Conservation (phyloP, 1,140 invertebrate species). For the Listronotus bonariensis region DNA sequence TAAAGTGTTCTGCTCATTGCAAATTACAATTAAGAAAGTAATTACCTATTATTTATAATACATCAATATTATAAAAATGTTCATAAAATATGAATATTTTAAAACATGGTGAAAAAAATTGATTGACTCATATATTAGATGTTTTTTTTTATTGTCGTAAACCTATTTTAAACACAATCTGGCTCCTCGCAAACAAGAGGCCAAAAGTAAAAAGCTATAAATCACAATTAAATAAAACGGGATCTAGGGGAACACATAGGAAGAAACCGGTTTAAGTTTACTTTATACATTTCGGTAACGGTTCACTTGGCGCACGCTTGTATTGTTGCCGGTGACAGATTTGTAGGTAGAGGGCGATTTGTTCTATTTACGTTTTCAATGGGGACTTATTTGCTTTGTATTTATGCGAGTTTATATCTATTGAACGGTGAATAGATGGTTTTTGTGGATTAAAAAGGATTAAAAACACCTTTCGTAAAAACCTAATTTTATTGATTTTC, state of each 20-base stretch:
- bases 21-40: too few relatives aligned
- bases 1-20: too few relatives aligned
- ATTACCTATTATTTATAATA: too few relatives aligned
- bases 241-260: slow-evolving; percentile 22
- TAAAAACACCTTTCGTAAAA: not conserved
- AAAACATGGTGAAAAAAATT: too few relatives aligned
- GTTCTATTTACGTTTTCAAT: slow-evolving; percentile 36
- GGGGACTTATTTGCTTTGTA: slow-evolving; percentile 31
- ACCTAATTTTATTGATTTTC: too few relatives aligned
- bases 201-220: slow-evolving; percentile 29
- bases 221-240: slow-evolving; percentile 38
- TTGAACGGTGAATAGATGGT: not conserved
- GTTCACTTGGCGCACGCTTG: slow-evolving; percentile 35
- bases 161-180: not conserved
- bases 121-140: too few relatives aligned
- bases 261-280: slow-evolving; percentile 35
- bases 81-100: too few relatives aligned
- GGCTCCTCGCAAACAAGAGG: not conserved
- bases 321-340: slow-evolving; percentile 41
- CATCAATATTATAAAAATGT: too few relatives aligned
- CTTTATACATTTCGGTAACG: slow-evolving; percentile 35
- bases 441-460: slow-evolving; percentile 1
- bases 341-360: slow-evolving; percentile 40
- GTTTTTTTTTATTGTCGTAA: too few relatives aligned
- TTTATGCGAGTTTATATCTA: slow-evolving; percentile 21